Evolutionary conservation across 2,113 vertebrate genomes (phyloP), one percentile per base, ranked within the genome.

Genomic region (Channa argus): DNA sequence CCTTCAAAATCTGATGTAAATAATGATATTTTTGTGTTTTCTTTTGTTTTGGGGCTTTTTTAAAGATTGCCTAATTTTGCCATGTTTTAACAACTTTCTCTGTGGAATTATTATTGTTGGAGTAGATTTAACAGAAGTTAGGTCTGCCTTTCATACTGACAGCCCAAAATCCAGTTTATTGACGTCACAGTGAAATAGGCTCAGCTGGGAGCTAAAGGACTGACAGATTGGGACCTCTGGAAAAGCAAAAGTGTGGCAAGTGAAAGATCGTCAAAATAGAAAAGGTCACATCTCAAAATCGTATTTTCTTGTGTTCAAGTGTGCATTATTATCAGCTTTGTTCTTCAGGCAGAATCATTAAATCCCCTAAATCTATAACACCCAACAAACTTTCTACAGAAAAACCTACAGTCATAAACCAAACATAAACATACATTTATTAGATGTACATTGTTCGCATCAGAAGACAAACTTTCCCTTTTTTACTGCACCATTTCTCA

Each of bases 141-240:
- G 33, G 13, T 54, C 33, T 45, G 46, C 52, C 61, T 64, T 56
- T 50, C 60, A 61, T 8, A 39, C 88, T 74, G 75, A 51, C 75
- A 64, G 70, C 24, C 5, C 8, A 3, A 72, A 38, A 33, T 70
- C 47, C 33, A 46, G 44, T 73, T 79, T 8, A 67, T 67, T 82
- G 84, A 88, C 43, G 73, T 88, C 76, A 89, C 43, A 58, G 64
- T 88, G 69, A 88, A 88, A 83, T 67, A 74, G 80, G 87, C 90
- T 86, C 85, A 87, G 56, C 13, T 2, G n/a, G 60, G 6, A 62
- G 52, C 69, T 72, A 61, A 70, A 61, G 80, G 83, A 84, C 65
- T 74, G 79, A 78, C 69, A 66, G 65, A 64, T 15, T 38, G 41
- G 24, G 54, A 61, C 12, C 24, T 45, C 33, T 49, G 61, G 45